Evolutionary conservation across 2,888 invertebrate genomes (phyloP).

Genomic region (Machimus rusticus): DNA sequence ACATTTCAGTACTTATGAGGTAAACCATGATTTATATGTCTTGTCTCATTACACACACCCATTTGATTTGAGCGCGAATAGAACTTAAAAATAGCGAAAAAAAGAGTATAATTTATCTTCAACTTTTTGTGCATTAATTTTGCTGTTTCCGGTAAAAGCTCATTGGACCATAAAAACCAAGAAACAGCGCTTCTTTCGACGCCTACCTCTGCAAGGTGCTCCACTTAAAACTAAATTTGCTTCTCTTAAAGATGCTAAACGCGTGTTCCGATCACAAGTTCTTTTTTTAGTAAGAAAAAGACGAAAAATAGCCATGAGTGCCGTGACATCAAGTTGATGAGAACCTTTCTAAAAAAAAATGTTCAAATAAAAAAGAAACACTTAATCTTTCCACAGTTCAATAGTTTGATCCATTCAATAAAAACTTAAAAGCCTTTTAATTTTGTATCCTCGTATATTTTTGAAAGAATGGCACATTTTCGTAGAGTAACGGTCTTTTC

Average conservation of each 20-base stretch:
- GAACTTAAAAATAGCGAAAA: neutral
- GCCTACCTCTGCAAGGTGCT: neutral
- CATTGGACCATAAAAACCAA: neutral
- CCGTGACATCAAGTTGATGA: neutral
- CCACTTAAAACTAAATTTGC: neutral
- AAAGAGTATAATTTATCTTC: neutral
- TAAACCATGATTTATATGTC: neutral
- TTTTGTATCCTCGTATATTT: neutral
- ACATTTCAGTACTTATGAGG: neutral
- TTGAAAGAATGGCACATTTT: neutral
- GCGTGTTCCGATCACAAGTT: neutral
- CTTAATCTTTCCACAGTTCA: neutral
- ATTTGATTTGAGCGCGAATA: neutral
- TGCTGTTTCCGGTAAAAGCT: neutral
- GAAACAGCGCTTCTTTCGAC: neutral
- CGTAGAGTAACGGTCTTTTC: neutral
- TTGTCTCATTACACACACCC: neutral
- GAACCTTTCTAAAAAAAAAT: neutral
- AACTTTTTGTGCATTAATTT: neutral
- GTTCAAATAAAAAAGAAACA: neutral
- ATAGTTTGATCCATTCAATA: neutral
- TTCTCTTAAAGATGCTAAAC: neutral
- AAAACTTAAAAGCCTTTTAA: constrained; percentile 9
- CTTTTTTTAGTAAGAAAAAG: neutral
- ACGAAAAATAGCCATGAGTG: neutral